Evolutionary conservation across 2,888 invertebrate species (phyloP), one percentile per base, ranked within the genome.

Genomic region (Ormyrus pomaceus): DNA sequence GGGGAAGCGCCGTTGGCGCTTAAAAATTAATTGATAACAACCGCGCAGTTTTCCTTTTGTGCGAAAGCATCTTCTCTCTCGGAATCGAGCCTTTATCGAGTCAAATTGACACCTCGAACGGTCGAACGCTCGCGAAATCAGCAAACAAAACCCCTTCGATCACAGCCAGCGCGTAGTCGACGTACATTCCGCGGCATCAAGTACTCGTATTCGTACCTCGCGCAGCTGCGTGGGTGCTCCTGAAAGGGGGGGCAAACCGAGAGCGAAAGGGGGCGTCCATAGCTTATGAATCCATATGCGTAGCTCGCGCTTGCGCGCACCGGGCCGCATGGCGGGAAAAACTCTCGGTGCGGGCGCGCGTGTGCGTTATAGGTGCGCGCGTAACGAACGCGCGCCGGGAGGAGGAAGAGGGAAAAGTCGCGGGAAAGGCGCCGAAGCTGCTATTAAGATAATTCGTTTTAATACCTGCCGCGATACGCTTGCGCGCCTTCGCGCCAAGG

Each of bases 381-480:
- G 45, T 11, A 11, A 34, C 2, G 9, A n/a, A 13, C 13, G 51
- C n/a, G n/a, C 48, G 66, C 45, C 46, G 8, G 34, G 50, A 34
- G 64, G 61, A 65, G 51, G 46, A 34, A 70, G 61, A 69, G 51
- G 46, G 72, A 70, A 73, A 73, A 45, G 56, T 70, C 58, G 69
- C 73, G 62, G 70, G 48, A 58, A 86, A 86, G 86, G 87, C 87
- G 86, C 85, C 85, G 84, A 84, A 84, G 86, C 84, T 84, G 86
- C 85, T 86, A 88, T 88, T 88, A 88, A 88, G 86, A 86, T 88
- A 88, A 89, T 88, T 87, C 86, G 88, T 55, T 88, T 87, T 87
- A 86, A 87, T 87, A 84, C 84, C 86, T 61, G 45, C 71, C 51
- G 58, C 46, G 64, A 70, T 77, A 73, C 72, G 72, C 77, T 62